phyloP scores from a whole-genome alignment of 2,797 vertebrate genomes.

The Sus cebifrons region DNA sequence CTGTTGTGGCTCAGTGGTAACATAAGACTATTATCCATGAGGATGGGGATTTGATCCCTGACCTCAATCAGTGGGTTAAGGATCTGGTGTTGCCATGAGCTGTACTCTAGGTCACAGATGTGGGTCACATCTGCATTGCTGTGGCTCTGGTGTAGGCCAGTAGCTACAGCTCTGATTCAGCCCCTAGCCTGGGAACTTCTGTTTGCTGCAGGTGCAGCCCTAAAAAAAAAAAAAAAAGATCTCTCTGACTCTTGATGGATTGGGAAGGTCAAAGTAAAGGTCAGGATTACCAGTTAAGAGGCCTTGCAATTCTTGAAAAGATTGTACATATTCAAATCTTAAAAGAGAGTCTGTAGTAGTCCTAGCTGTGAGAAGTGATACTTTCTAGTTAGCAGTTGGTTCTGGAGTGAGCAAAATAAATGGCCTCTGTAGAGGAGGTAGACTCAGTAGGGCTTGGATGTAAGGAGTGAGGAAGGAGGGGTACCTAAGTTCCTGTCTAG shows the following conservation, averaged over 20 bases:
- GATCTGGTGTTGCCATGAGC: too few species aligned
- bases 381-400: neutral
- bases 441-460: neutral
- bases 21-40: too few species aligned
- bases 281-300: conserved; percentile 37
- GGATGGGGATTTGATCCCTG: too few species aligned
- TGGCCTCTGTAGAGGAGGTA: neutral
- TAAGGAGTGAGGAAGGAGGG: neutral
- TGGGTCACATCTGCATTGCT: too few species aligned
- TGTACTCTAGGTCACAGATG: too few species aligned
- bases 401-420: conserved; percentile 39
- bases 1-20: too few species aligned
- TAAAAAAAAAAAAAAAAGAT: neutral
- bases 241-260: neutral
- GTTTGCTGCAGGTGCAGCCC: too few species aligned
- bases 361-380: conserved; percentile 20
- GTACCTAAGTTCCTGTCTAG: neutral
- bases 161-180: too few species aligned
- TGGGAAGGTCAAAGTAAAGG: conserved; percentile 2
- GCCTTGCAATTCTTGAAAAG: neutral
- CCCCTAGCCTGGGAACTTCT: too few species aligned
- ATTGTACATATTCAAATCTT: conserved; percentile 24
- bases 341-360: neutral
- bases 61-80: too few species aligned
- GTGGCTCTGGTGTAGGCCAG: too few species aligned